Evolutionary conservation across 1,140 invertebrate species (phyloP).

Genomic region (Drosophila ananassae): DNA sequence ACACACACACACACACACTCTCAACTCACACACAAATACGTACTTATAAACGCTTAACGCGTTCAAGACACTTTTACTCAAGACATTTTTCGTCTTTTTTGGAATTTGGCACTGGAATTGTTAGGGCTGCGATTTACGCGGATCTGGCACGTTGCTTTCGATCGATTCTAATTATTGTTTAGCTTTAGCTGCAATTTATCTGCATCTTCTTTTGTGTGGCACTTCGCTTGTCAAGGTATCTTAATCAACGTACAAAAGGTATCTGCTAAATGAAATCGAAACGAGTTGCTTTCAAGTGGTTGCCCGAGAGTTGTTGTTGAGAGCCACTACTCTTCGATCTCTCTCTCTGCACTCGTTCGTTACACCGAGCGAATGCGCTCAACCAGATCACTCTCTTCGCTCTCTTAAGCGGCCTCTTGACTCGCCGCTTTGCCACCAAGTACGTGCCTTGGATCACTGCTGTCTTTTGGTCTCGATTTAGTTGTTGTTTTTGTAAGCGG

Average conservation of each 20-base stretch:
- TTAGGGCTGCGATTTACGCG: constrained; percentile 13
- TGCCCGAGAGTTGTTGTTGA: constrained; percentile 50
- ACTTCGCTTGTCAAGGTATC: constrained; percentile 71
- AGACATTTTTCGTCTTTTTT: constrained; percentile 63
- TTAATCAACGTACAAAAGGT: constrained; percentile 83
- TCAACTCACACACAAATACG: neutral
- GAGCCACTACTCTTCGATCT: constrained; percentile 20
- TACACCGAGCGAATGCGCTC: constrained; percentile 67
- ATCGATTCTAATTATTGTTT: constrained; percentile 18
- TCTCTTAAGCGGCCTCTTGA: constrained; percentile 38
- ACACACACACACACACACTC: constrained; percentile 18
- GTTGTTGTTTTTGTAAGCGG: constrained; percentile 54
- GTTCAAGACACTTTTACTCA: constrained; percentile 72
- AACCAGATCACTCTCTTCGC: constrained; percentile 56
- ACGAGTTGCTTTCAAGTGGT: constrained; percentile 83
- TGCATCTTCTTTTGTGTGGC: constrained; percentile 58
- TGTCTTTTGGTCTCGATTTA: constrained; percentile 20
- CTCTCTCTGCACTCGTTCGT: constrained; percentile 73
- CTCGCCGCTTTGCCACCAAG: constrained; percentile 57
- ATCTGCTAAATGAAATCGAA: constrained; percentile 84
- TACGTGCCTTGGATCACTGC: constrained; percentile 78
- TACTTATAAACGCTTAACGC: constrained; percentile 42
- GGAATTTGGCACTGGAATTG: constrained; percentile 40
- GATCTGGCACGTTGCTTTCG: constrained; percentile 21
- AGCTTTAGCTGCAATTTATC: constrained; percentile 39